Evolutionary conservation across 2,113 vertebrate species (phyloP), one percentile per base, ranked within the genome.

Genomic region (Coryphaenoides rupestris): DNA sequence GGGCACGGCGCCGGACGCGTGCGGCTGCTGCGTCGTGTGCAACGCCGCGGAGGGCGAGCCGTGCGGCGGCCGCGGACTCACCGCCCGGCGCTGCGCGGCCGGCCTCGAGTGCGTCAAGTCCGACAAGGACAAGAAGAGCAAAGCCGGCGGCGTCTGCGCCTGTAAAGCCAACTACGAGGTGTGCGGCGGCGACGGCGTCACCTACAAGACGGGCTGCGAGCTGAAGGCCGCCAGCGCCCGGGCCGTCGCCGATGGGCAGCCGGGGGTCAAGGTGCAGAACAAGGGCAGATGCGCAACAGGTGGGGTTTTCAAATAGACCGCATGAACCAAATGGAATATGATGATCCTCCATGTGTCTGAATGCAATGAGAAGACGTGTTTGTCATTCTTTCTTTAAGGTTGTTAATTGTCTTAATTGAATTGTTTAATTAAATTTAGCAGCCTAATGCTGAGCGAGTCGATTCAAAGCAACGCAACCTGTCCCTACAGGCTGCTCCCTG

Each of bases 261-360:
- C 81, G 2, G 73, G 87, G 62, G 56, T 96, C 79, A 81, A 17
- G 46, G 83, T 94, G 72, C 87, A 85, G 76, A 92, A 86, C 87
- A 96, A 96, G 79, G 95, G 95, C 55, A 90, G 91, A 79, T 96
- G 95, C 81, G 86, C 92, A 14, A 83, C 92, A 92, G 95, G 95
- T 96, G 87, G 90, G 90, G 17, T 6, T 3, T 21, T 55, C 33
- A 28, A 58, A 50, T 40, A 66, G 65, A 33, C 14, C 1, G 19
- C 15, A 19, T 52, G 4, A 52, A 52, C 49, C n/a, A 52, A 19
- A 52, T 19, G 49, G 5, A 2, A 40, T 40, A 12, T 40, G 13
- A n/a, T n/a, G n/a, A n/a, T n/a, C n/a, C n/a, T n/a, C n/a, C n/a
- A n/a, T n/a, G n/a, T n/a, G n/a, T n/a, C n/a, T n/a, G n/a, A n/a